Evolutionary conservation across 2,797 vertebrate genomes (phyloP).

Genomic region (Xenopus petersii): DNA sequence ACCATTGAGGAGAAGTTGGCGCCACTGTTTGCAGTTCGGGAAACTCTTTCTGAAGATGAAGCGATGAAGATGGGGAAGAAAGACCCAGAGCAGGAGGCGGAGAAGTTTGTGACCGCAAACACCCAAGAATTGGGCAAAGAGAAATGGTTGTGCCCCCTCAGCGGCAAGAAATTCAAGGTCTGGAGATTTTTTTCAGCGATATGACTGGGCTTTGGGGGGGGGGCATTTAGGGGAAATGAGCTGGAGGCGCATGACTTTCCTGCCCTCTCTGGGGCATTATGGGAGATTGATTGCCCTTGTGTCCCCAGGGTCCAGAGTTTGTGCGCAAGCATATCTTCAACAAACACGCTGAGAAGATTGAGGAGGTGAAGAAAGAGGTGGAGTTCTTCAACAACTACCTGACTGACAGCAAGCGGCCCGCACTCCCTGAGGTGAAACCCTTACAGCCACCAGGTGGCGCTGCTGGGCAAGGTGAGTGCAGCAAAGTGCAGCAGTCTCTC

Average conservation of each 20-base stretch:
- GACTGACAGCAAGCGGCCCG: constrained; percentile 85
- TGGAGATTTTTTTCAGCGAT: too few relatives aligned
- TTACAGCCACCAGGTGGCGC: constrained; percentile 69
- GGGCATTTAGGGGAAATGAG: too few relatives aligned
- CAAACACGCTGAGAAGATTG: constrained; percentile 89
- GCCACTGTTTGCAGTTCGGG: constrained; percentile 78
- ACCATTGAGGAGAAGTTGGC: constrained; percentile 84
- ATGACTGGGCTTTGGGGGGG: not conserved
- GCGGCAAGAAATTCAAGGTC: constrained; percentile 93
- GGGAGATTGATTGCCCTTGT: too few relatives aligned
- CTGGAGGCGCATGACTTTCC: too few relatives aligned
- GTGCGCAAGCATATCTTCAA: constrained; percentile 92
- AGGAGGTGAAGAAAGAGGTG: constrained; percentile 91
- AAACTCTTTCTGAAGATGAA: constrained; percentile 83
- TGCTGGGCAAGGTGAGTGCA: constrained; percentile 69
- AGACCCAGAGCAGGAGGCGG: constrained; percentile 85
- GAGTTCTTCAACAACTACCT: constrained; percentile 90
- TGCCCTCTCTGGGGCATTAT: too few relatives aligned
- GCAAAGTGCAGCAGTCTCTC: too few relatives aligned
- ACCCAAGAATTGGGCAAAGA: constrained; percentile 91
- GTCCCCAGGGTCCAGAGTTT: constrained; percentile 83
- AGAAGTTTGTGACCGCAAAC: constrained; percentile 88
- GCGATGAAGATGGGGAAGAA: constrained; percentile 87
- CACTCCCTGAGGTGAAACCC: constrained; percentile 84
- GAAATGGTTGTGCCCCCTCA: constrained; percentile 90